Base-by-base conservation (phyloP, 1,140 invertebrate genomes). In the Helicoverpa armigera region DNA sequence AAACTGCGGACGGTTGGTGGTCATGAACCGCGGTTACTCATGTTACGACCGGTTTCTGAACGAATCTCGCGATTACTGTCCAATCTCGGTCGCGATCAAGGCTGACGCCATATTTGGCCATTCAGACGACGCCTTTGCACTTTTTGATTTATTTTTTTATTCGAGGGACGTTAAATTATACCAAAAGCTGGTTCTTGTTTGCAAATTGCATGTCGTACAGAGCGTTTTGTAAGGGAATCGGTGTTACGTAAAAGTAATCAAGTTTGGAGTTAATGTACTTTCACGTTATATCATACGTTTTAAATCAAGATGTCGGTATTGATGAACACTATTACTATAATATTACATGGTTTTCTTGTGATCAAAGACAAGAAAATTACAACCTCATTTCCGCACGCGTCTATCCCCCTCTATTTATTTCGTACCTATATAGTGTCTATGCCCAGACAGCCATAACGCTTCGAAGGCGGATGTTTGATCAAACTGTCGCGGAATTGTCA, bases 31-130 rank as follows among this genome's bases (percentile, higher is more conserved):
- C 80, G 81, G 84, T 87, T 79, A 70, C 76, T 79, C 76, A 60
- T 79, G 65, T 83, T 82, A 7, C 79, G 82, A 92, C 91, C 89
- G 89, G 91, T 92, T 89, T 88, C 81, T 12, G 83, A 83, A 85
- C 84, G 87, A 86, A 79, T 79, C 81, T 85, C 65, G 51, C 54
- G 63, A 51, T 79, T 69, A 79, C 83, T 79, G 82, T 74, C 80
- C 85, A 90, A 87, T 87, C 87, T 87, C 85, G 83, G 82, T 85
- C 84, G 82, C 82, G 77, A 89, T 88, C 89, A 91, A 91, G 87
- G 89, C 60, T 79, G 79, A 73, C 58, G 82, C 87, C 82, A 82
- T 89, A 85, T 88, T 88, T 82, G 83, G 82, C 70, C 74, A 81
- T 86, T 85, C 83, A 70, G 81, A 82, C 65, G 83, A 80, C 67